These are phyloP conservation scores for Hycleus phaleratus DNA, from an alignment of 1,140 invertebrate species.

Conservation along the genomic window DNA sequence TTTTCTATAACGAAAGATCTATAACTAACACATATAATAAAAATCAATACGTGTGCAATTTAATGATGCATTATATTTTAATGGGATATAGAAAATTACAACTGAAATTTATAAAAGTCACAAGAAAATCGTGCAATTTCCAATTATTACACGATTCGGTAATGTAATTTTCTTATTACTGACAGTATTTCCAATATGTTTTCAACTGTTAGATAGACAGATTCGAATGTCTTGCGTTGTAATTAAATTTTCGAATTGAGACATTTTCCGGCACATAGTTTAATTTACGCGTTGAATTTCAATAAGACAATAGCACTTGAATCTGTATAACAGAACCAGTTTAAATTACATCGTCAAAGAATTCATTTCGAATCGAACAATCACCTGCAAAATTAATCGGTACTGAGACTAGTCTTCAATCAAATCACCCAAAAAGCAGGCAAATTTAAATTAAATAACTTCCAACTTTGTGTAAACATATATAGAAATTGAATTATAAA, in stretches of 20 bases:
- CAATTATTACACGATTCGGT: too few relatives aligned
- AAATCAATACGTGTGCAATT: constrained; percentile 19
- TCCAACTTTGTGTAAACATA: too few relatives aligned
- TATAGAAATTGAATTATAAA: too few relatives aligned
- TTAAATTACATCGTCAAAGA: constrained; percentile 24
- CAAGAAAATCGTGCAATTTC: too few relatives aligned
- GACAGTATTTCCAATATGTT: too few relatives aligned
- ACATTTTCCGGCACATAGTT: constrained; percentile 15
- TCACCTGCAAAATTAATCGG: constrained; percentile 25
- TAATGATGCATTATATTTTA: constrained; percentile 29
- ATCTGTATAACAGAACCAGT: constrained; percentile 5
- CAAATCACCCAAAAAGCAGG: too few relatives aligned
- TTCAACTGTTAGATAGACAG: too few relatives aligned
- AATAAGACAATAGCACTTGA: constrained; percentile 15
- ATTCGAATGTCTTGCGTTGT: too few relatives aligned
- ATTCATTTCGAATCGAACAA: constrained; percentile 25
- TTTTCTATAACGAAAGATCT: neutral
- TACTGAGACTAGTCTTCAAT: too few relatives aligned
- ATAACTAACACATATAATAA: too few relatives aligned
- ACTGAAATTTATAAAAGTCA: neutral
- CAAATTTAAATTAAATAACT: too few relatives aligned
- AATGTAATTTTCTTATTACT: too few relatives aligned
- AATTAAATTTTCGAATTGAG: constrained; percentile 4
- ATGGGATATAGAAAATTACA: constrained; percentile 23
- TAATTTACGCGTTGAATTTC: constrained; percentile 13